Evolutionary conservation across 1,140 invertebrate genomes (phyloP).

Genomic region (Anadara kagoshimensis): DNA sequence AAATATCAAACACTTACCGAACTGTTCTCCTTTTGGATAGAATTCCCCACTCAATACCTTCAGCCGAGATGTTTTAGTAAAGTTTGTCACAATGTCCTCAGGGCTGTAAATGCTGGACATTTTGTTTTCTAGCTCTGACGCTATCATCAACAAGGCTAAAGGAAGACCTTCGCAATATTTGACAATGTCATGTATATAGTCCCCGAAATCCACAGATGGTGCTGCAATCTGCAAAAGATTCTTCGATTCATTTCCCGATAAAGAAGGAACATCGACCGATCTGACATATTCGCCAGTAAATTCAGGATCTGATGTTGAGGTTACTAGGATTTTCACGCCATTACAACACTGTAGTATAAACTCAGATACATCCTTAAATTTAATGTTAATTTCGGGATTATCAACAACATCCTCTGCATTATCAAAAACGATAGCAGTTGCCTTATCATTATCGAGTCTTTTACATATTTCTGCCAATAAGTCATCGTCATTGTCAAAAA

Average conservation of each 20-base stretch:
- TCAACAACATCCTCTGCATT: conserved; percentile 31
- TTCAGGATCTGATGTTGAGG: conserved; percentile 11
- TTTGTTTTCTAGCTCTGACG: conserved; percentile 14
- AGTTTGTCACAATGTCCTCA: conserved; percentile 16
- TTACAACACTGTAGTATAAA: no score
- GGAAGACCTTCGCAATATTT: conserved; percentile 32
- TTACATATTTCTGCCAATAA: neutral
- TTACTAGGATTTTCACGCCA: conserved; percentile 21
- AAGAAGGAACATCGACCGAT: conserved; percentile 13
- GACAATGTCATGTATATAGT: conserved; percentile 14
- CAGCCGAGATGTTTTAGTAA: conserved; percentile 14
- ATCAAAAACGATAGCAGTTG: conserved; percentile 20
- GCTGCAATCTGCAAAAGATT: conserved; percentile 18
- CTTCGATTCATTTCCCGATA: conserved; percentile 9
- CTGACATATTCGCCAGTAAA: neutral
- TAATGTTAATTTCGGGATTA: neutral
- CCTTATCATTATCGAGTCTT: neutral
- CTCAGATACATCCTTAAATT: conserved; percentile 1
- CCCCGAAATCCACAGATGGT: conserved; percentile 19
- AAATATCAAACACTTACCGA: neutral
- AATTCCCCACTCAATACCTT: conserved; percentile 22
- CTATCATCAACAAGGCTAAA: conserved; percentile 26
- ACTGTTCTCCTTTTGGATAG: conserved; percentile 20
- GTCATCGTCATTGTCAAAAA: conserved; percentile 1
- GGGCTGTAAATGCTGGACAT: neutral